Evolutionary conservation across 30 jellyfish, hydroid and myxozoan genomes (phyloP).

Genomic region (Mastigias papua): DNA sequence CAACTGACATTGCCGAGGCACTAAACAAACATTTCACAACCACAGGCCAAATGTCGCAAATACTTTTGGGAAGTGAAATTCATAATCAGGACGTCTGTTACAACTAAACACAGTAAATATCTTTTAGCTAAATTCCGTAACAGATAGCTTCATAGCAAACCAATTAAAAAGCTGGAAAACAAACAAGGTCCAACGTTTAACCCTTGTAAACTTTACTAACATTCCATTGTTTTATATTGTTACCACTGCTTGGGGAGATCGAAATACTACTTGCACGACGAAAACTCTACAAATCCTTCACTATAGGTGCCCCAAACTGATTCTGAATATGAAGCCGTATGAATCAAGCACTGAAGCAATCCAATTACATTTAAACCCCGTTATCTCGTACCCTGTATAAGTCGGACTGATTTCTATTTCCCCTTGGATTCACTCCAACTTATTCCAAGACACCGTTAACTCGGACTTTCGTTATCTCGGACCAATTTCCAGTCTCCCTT

Average conservation of each 20-base stretch:
- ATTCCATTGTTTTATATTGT: slow-evolving; percentile 58
- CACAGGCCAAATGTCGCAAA: slow-evolving; percentile 57
- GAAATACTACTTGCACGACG: slow-evolving; percentile 29
- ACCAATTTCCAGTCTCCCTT: too few relatives aligned
- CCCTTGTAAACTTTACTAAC: slow-evolving; percentile 53
- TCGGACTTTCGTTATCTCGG: too few relatives aligned
- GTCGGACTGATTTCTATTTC: too few relatives aligned
- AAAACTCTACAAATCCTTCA: slow-evolving; percentile 55
- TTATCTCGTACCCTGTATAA: too few relatives aligned
- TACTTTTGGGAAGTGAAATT: slow-evolving; percentile 71
- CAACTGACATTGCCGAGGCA: slow-evolving; percentile 63
- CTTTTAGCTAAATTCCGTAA: slow-evolving; percentile 62
- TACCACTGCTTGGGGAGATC: slow-evolving; percentile 34
- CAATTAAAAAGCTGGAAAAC: slow-evolving; percentile 61
- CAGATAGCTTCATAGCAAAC: slow-evolving; percentile 65
- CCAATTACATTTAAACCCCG: too few relatives aligned
- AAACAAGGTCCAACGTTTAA: slow-evolving; percentile 63
- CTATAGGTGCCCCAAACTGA: slow-evolving; percentile 70
- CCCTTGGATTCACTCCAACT: too few relatives aligned
- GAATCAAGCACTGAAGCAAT: slow-evolving; percentile 73
- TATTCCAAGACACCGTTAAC: too few relatives aligned
- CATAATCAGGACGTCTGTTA: too few relatives aligned
- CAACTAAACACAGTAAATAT: slow-evolving; percentile 62
- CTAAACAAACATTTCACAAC: slow-evolving; percentile 45
- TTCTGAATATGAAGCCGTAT: slow-evolving; percentile 70